Evolutionary conservation across 2,113 vertebrate species (phyloP).

Genomic region (Cochlearius cochlearius): DNA sequence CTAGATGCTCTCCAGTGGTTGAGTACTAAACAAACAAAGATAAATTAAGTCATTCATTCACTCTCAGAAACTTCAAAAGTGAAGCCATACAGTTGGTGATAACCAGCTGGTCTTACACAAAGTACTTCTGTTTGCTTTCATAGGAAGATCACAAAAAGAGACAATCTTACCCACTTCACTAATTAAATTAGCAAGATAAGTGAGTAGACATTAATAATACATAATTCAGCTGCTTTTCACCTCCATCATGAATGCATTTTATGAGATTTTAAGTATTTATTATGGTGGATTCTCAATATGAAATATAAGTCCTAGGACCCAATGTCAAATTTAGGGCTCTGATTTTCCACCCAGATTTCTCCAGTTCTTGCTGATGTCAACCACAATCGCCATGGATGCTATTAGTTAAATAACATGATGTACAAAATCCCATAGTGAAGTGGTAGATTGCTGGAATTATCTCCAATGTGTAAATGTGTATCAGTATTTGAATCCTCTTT

Average conservation of each 20-base stretch:
- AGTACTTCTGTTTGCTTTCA: background rate
- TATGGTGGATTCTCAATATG: background rate
- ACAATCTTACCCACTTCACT: background rate
- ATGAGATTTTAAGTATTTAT: constrained; percentile 25
- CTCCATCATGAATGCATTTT: background rate
- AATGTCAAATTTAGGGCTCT: background rate
- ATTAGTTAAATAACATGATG: background rate
- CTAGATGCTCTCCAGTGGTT: background rate
- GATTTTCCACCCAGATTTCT: background rate
- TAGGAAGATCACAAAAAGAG: background rate
- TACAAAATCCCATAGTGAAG: background rate
- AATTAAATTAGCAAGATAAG: constrained; percentile 18
- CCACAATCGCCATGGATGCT: background rate
- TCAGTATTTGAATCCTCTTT: constrained; percentile 26
- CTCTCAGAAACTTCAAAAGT: background rate
- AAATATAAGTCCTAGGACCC: background rate
- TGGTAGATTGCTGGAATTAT: background rate
- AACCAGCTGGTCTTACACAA: background rate
- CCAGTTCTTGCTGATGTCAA: background rate
- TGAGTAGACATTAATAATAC: background rate
- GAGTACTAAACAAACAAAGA: background rate
- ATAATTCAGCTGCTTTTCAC: background rate
- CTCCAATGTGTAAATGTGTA: background rate
- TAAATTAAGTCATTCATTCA: background rate
- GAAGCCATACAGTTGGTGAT: background rate